phyloP scores from a whole-genome alignment of 2,888 invertebrate species.

The Arctia plantaginis region DNA sequence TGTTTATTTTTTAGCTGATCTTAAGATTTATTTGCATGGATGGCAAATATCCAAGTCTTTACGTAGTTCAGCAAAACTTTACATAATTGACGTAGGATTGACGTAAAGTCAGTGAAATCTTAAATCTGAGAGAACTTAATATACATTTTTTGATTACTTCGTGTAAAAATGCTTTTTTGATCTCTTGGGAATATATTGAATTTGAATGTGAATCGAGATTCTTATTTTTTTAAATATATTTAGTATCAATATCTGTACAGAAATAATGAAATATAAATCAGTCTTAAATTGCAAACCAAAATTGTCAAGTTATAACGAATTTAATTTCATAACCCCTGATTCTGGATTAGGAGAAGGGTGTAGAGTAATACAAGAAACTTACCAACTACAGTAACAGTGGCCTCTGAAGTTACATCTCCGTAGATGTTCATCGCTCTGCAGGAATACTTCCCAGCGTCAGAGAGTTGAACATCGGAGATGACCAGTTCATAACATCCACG shows the following conservation, averaged over 20 bases:
- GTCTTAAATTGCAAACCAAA: not conserved
- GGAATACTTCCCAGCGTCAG: constrained; percentile 94
- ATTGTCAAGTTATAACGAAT: not conserved
- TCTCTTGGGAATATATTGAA: not conserved
- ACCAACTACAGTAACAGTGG: constrained; percentile 93
- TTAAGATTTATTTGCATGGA: constrained; percentile 20
- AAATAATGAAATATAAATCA: not conserved
- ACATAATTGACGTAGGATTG: constrained; percentile 13
- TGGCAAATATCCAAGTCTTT: constrained; percentile 33
- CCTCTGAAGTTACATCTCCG: constrained; percentile 92
- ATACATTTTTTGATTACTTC: not conserved
- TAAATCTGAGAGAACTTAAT: not conserved
- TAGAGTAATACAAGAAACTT: constrained; percentile 49
- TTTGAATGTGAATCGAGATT: not conserved
- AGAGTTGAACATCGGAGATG: constrained; percentile 91
- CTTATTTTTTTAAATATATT: not conserved
- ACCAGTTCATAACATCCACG: constrained; percentile 95
- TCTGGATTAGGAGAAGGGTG: not conserved
- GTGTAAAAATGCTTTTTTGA: not conserved
- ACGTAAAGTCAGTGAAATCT: not conserved
- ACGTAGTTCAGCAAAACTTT: constrained; percentile 27
- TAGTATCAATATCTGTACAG: not conserved
- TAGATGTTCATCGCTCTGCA: constrained; percentile 94
- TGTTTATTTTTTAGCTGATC: not conserved
- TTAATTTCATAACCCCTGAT: not conserved